Base-by-base conservation (phyloP, 2,113 vertebrate genomes). In the human (Homo sapiens) region DNA sequence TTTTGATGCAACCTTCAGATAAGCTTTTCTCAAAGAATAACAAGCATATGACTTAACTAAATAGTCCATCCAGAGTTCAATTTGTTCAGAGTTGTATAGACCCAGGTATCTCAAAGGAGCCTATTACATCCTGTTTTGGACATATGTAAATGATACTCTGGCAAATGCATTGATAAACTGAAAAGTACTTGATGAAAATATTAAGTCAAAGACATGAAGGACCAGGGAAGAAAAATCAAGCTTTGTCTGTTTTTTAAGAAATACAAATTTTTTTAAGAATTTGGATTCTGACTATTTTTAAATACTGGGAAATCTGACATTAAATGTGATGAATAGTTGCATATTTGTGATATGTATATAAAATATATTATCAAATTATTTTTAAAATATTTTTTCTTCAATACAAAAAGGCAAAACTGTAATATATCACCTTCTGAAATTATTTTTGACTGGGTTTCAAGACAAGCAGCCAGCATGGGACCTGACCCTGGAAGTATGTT, bases 401-500 rank as follows among this genome's bases (percentile, higher is more conserved):
- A 16, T 76, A 76, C 11, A 64, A 64, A 87, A 94, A 94, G 27
- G 22, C 30, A 83, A 90, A 86, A 3, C 6, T 83, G 0, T 83
- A 68, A 57, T 68, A 7, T 40, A 70, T 97, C 35, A 86, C 72
- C 91, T 89, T 23, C 78, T 94, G 48, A 90, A 86, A 97, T 94
- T 93, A 68, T 23, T 93, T 75, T 91, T 92, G 82, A 89, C 73
- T 93, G 61, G 30, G 14, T 91, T 72, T 94, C 84, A 92, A 91
- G 79, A 93, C 55, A 95, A 82, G 48, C 50, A 93, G 35, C 43
- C 85, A 38, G 80, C 17, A 2, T 64, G 83, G 72, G 50, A 66
- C 35, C 64, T 84, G 93, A 32, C 13, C 27, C 68, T 72, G 27
- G 64, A 94, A 89, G n/a, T 89, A 0, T 75, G 48, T 91, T 92